A percentile compares a stretch with the other conserved stretches of the same genome.
Evolutionary conservation across 2,888 invertebrate genomes (phyloP).

Genomic region (Cryptosula pallasiana): DNA sequence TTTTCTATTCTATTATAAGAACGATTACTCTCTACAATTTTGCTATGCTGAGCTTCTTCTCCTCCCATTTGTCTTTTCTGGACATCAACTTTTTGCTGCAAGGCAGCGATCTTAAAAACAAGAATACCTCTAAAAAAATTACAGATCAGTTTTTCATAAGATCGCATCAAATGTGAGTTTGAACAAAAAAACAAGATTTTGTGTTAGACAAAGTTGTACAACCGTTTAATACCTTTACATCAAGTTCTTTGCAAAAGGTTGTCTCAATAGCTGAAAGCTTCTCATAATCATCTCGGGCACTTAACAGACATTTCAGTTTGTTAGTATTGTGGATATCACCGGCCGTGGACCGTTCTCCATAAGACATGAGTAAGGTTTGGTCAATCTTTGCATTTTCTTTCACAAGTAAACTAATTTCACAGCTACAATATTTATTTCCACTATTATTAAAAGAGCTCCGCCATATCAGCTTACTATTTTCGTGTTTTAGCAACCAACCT

Average conservation of each 20-base stretch:
- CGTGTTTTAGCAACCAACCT: too few species aligned
- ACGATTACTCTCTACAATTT: neutral
- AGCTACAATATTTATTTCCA: too few species aligned
- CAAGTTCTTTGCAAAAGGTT: conserved; percentile 3
- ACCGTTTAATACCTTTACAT: neutral
- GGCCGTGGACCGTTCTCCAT: neutral
- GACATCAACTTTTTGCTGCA: neutral
- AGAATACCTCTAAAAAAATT: too few species aligned
- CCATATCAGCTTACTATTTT: too few species aligned
- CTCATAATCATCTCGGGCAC: conserved; percentile 14
- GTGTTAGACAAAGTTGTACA: too few species aligned
- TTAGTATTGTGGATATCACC: neutral
- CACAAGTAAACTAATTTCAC: neutral
- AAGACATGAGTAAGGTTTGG: neutral
- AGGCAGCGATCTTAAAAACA: neutral
- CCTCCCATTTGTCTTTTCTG: neutral
- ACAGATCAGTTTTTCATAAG: too few species aligned
- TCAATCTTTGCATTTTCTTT: neutral
- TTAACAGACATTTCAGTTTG: neutral
- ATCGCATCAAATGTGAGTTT: too few species aligned
- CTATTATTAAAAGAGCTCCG: too few species aligned
- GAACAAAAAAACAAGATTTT: too few species aligned
- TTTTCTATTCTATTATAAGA: neutral
- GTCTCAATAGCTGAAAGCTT: neutral
- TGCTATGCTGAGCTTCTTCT: neutral